Conservation (phyloP, 2,888 invertebrate genomes). For the Dasysyrphus albostriatus region DNA sequence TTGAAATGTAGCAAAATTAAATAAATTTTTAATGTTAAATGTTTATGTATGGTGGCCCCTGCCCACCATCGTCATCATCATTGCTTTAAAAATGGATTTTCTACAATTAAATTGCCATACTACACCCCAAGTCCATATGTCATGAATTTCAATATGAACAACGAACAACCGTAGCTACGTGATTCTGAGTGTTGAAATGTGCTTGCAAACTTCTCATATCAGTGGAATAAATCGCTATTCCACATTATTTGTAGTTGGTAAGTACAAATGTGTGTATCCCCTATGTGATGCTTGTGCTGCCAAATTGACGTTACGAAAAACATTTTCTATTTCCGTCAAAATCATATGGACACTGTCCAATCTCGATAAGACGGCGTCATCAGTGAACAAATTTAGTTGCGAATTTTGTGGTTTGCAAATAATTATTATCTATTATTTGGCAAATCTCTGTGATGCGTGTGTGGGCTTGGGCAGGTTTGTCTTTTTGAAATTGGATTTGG, state of each 20-base stretch:
- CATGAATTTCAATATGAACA: slow-evolving; percentile 21
- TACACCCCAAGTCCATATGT: slow-evolving; percentile 22
- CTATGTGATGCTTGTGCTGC: not conserved
- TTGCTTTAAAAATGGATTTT: slow-evolving; percentile 42
- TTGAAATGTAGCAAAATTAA: slow-evolving; percentile 73
- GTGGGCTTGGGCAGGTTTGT: slow-evolving; percentile 38
- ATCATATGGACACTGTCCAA: slow-evolving; percentile 82
- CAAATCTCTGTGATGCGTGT: slow-evolving; percentile 10
- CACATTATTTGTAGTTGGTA: not conserved
- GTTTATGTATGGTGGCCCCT: not conserved
- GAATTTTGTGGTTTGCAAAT: slow-evolving; percentile 47
- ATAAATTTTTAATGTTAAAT: slow-evolving; percentile 56
- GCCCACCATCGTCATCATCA: slow-evolving; percentile 1
- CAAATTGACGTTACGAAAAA: slow-evolving; percentile 46
- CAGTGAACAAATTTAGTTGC: slow-evolving; percentile 74
- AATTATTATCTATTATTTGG: slow-evolving; percentile 7
- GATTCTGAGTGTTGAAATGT: slow-evolving; percentile 29
- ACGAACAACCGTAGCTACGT: slow-evolving; percentile 19
- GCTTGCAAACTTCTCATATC: slow-evolving; percentile 43
- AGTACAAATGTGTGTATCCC: not conserved
- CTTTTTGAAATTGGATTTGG: slow-evolving; percentile 19
- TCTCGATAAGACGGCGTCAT: slow-evolving; percentile 84
- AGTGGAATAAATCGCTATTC: slow-evolving; percentile 37
- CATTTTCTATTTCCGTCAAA: slow-evolving; percentile 80
- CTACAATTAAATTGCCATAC: slow-evolving; percentile 64